Evolutionary conservation across 2,797 vertebrate genomes (phyloP).

Genomic region (Limnodromus scolopaceus): DNA sequence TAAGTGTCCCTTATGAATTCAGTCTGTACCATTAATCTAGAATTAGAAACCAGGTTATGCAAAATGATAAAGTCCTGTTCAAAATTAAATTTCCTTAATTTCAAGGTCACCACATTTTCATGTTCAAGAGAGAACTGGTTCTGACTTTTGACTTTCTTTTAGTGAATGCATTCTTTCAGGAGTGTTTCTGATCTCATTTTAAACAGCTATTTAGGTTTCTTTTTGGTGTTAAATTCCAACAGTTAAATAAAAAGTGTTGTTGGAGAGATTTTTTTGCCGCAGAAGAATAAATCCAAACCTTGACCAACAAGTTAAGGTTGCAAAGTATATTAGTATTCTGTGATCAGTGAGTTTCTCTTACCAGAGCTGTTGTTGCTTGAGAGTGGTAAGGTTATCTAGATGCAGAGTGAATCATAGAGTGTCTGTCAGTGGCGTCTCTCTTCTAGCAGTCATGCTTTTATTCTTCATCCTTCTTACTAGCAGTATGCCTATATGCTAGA

Average conservation of each 20-base stretch:
- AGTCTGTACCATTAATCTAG: neutral
- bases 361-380: neutral
- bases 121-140: neutral
- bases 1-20: neutral
- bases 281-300: neutral
- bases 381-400: neutral
- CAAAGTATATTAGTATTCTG: neutral
- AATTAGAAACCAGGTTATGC: slow-evolving; percentile 62
- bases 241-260: neutral
- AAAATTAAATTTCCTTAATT: slow-evolving; percentile 15
- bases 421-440: neutral
- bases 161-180: neutral
- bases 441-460: neutral
- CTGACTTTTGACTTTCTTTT: neutral
- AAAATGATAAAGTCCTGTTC: neutral
- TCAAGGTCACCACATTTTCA: slow-evolving; percentile 1
- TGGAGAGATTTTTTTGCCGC: neutral
- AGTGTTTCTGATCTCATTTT: neutral
- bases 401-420: neutral
- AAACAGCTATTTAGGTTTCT: neutral
- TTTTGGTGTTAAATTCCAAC: neutral
- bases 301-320: neutral
- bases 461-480: neutral
- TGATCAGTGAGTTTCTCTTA: neutral
- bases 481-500: neutral